phyloP scores from a whole-genome alignment of 2,797 vertebrate genomes.

The Hapalemur alaotrensis region DNA sequence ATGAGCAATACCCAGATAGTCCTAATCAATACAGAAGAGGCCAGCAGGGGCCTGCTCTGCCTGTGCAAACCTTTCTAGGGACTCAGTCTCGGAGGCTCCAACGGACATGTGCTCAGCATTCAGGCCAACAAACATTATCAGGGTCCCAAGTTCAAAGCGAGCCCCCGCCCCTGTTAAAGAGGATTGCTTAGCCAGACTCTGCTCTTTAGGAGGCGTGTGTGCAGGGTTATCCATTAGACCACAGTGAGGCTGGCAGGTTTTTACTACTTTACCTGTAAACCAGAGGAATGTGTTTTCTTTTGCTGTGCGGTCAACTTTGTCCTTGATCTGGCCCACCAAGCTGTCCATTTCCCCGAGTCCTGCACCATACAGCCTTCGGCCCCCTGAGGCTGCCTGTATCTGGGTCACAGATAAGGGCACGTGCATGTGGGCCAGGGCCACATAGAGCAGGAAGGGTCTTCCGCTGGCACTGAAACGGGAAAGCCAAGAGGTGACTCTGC shows the following conservation, averaged over 20 bases:
- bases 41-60: not conserved
- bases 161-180: not conserved
- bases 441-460: conserved; percentile 92
- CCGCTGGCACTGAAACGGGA: conserved; percentile 82
- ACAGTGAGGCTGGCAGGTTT: not conserved
- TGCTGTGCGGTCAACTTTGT: conserved; percentile 79
- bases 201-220: accelerated
- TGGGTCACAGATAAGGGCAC: conserved; percentile 88
- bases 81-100: not conserved
- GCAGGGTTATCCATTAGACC: not conserved
- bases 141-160: not conserved
- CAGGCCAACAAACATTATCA: not conserved
- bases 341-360: conserved; percentile 92
- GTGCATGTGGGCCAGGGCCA: conserved; percentile 95
- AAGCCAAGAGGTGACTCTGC: not conserved
- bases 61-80: not conserved
- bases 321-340: conserved; percentile 90
- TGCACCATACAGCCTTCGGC: conserved; percentile 82
- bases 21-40: not conserved
- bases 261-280: conserved; percentile 90
- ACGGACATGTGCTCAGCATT: not conserved
- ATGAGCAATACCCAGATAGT: not conserved
- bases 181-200: not conserved
- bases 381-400: not conserved
- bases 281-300: conserved; percentile 92